Evolutionary conservation across 2,888 invertebrate genomes (phyloP).

Genomic region (Idaea aversata): DNA sequence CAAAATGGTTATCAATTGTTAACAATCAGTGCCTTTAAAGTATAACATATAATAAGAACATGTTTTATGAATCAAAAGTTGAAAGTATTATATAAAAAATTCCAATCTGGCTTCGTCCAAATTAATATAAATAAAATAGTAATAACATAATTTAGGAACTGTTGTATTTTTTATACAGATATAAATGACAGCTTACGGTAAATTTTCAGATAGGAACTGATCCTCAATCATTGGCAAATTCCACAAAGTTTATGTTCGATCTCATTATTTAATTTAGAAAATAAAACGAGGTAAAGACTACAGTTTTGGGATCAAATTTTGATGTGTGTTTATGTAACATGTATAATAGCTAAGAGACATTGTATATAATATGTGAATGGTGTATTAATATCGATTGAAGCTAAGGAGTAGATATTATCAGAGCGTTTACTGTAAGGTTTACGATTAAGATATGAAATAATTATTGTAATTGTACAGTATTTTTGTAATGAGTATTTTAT

Average conservation of each 20-base stretch:
- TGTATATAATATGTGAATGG: slow-evolving; percentile 77
- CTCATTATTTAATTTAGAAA: slow-evolving; percentile 80
- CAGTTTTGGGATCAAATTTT: slow-evolving; percentile 79
- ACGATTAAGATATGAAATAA: slow-evolving; percentile 68
- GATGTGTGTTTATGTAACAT: slow-evolving; percentile 77
- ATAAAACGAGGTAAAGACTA: slow-evolving; percentile 79
- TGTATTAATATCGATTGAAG: slow-evolving; percentile 69
- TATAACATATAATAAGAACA: slow-evolving; percentile 61
- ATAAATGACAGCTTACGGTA: slow-evolving; percentile 32
- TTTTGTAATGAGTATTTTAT: slow-evolving; percentile 78
- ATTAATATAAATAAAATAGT: slow-evolving; percentile 40
- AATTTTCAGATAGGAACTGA: slow-evolving; percentile 40
- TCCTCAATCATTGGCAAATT: slow-evolving; percentile 61
- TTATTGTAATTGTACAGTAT: slow-evolving; percentile 78
- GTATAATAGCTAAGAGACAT: slow-evolving; percentile 68
- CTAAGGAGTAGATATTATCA: slow-evolving; percentile 55
- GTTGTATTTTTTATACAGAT: slow-evolving; percentile 40
- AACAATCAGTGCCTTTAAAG: slow-evolving; percentile 74
- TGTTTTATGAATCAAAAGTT: slow-evolving; percentile 54
- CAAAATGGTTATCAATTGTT: slow-evolving; percentile 70
- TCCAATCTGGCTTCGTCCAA: slow-evolving; percentile 48
- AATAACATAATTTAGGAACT: slow-evolving; percentile 33
- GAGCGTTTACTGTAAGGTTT: slow-evolving; percentile 65
- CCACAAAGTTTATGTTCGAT: slow-evolving; percentile 76
- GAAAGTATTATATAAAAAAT: slow-evolving; percentile 47